Percentiles rank a stretch among this genome's conserved stretches.
phyloP scores from a whole-genome alignment of 2,797 vertebrate species.

The Lutjanus argentimaculatus region DNA sequence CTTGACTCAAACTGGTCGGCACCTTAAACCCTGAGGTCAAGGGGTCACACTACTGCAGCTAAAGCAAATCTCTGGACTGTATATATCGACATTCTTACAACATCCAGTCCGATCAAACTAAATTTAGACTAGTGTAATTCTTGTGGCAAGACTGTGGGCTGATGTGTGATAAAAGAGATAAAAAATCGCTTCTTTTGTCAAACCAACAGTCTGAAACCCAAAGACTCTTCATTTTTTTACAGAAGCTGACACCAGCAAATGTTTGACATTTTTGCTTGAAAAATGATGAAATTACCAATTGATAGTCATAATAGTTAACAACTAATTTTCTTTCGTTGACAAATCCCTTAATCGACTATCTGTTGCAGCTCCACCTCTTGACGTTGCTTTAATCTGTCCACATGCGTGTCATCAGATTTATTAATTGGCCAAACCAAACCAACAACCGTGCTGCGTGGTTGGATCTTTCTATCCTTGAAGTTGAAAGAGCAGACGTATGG shows the following conservation, averaged over 20 bases:
- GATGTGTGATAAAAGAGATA: not conserved
- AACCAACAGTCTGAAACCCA: no score
- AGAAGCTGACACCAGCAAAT: no score
- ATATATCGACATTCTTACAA: not conserved
- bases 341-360: no score
- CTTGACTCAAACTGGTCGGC: not conserved
- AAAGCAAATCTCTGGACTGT: not conserved
- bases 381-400: no score
- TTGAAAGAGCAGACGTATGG: no score
- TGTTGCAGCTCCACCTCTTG: not conserved
- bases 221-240: no score
- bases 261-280: no score
- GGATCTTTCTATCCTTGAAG: not conserved
- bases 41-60: not conserved
- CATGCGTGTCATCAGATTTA: no score
- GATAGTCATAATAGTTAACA: no score
- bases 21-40: not conserved
- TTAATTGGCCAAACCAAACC: not conserved
- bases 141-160: not conserved
- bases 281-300: no score
- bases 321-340: no score
- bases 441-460: not conserved
- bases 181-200: no score
- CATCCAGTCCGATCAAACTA: constrained; percentile 4
- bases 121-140: not conserved